phyloP scores from a whole-genome alignment of 2,888 invertebrate genomes.

The Acleris literana region DNA sequence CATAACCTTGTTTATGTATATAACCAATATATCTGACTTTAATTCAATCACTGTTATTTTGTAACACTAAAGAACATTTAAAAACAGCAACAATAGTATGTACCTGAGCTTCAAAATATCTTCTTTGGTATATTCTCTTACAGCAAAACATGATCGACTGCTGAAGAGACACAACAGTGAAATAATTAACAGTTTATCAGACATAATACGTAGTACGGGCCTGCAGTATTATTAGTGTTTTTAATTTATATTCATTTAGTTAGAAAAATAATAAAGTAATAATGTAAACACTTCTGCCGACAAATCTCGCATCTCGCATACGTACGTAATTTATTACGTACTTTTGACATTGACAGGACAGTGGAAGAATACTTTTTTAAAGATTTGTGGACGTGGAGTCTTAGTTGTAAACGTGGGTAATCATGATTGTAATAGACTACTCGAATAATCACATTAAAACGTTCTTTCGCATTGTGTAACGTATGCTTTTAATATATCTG shows the following conservation, averaged over 20 bases:
- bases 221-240: too few species aligned
- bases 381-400: background rate
- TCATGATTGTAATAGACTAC: too few species aligned
- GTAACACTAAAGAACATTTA: background rate
- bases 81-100: slow-evolving; percentile 35
- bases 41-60: background rate
- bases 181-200: slow-evolving; percentile 44
- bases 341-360: background rate
- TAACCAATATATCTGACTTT: slow-evolving; percentile 38
- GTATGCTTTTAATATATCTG: too few species aligned
- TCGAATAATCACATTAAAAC: too few species aligned
- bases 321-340: background rate
- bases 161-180: slow-evolving; percentile 51
- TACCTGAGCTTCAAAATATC: slow-evolving; percentile 84
- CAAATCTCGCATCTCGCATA: background rate
- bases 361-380: background rate
- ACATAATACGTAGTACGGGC: slow-evolving; percentile 3
- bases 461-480: too few species aligned
- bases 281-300: background rate
- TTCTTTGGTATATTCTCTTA: slow-evolving; percentile 82
- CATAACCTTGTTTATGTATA: too few species aligned
- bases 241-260: background rate
- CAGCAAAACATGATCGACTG: slow-evolving; percentile 55
- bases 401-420: background rate
- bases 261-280: background rate